Base-by-base conservation (phyloP, 2,888 invertebrate species). In the Orthosia gracilis region DNA sequence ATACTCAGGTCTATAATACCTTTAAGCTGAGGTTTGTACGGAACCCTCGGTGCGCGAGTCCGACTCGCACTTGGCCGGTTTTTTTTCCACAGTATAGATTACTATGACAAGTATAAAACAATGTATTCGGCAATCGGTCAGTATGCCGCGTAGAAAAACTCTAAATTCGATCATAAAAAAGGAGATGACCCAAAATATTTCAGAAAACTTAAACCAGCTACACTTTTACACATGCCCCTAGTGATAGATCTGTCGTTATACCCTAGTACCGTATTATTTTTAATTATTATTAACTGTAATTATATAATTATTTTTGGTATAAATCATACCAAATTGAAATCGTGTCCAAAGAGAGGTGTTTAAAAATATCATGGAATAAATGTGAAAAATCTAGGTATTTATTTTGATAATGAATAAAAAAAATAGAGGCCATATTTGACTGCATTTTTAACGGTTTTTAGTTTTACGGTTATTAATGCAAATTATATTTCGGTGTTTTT, bases 291-390 rank as follows among this genome's bases (percentile, higher is more conserved):
- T 55, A 52, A 81, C 84, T 85, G 80, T 85, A 85, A 81, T 87
- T 82, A 83, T 84, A 83, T 85, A 84, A 83, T 90, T 90, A 88
- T 91, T 78, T 84, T 89, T 90, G 91, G 91, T 91, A 91, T 89
- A 80, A 82, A 73, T 82, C 79, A 87, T 94, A 92, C 95, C 93
- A 93, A 92, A 92, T 87, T 86, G 87, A 90, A 91, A 94, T 92
- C 92, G 89, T 94, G 95, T 96, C 96, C 95, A 96, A 96, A 96
- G 96, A 95, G 89, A 92, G 87, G 87, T 85, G 88, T 83, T 83
- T 91, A 90, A 88, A 80, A 88, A 91, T 93, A 92, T 92, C 91
- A 91, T 86, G 87, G 78, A 85, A 83, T 82, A 83, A 86, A 87
- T 87, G 80, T 88, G 80, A 88, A 89, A 89, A 90, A 69, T 61